phyloP scores from a whole-genome alignment of 2,888 invertebrate genomes.

The Mesorhabditis belari region DNA sequence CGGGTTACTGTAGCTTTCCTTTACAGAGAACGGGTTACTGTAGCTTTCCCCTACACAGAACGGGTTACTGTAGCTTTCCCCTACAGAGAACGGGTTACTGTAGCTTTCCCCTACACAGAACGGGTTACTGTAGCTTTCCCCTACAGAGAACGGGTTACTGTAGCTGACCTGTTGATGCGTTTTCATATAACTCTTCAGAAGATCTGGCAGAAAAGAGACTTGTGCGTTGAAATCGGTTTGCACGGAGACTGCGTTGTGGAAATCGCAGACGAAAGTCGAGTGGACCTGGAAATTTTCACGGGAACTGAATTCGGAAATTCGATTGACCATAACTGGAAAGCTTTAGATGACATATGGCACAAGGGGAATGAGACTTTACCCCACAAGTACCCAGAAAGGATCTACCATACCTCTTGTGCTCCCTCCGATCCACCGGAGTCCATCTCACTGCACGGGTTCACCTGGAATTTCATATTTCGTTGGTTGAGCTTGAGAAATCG shows the following conservation, averaged over 20 bases:
- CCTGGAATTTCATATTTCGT: not conserved
- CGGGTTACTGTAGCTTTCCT: too few species aligned
- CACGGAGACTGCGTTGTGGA: slow-evolving; percentile 84
- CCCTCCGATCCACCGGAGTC: slow-evolving; percentile 28
- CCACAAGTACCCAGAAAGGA: not conserved
- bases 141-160: not conserved
- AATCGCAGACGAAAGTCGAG: slow-evolving; percentile 94
- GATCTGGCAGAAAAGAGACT: slow-evolving; percentile 83
- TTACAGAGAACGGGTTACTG: too few species aligned
- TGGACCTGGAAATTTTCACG: slow-evolving; percentile 63
- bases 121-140: not conserved
- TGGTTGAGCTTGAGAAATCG: not conserved
- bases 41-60: too few species aligned
- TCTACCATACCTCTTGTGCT: slow-evolving; percentile 6
- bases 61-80: too few species aligned
- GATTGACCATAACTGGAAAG: too few species aligned
- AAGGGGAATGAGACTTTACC: not conserved
- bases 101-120: not conserved
- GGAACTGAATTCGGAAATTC: too few species aligned
- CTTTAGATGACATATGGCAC: not conserved
- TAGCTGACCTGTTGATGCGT: not conserved
- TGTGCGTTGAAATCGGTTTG: slow-evolving; percentile 80
- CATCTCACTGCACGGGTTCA: slow-evolving; percentile 6
- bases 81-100: too few species aligned
- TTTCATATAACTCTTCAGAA: slow-evolving; percentile 76